Percentiles rank a stretch among this genome's conserved stretches.
Evolutionary conservation across 2,797 vertebrate genomes (phyloP).

Genomic region (Megalops cyprinoides): DNA sequence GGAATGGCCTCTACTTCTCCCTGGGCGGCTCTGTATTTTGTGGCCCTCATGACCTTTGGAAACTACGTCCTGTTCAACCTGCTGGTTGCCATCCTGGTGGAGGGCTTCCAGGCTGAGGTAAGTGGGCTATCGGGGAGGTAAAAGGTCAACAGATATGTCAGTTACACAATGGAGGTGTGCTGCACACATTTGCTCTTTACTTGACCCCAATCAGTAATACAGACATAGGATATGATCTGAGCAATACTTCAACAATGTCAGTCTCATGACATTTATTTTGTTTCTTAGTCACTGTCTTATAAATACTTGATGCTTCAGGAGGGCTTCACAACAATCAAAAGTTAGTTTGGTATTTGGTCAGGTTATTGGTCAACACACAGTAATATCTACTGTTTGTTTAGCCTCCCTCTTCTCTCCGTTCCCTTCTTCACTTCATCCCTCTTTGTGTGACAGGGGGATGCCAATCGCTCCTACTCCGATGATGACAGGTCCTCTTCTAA

Average conservation of each 20-base stretch:
- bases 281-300: not conserved
- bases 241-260: not conserved
- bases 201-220: slow-evolving; percentile 49
- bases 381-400: not conserved
- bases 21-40: slow-evolving; percentile 95
- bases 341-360: slow-evolving; percentile 8
- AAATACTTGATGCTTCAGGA: no score
- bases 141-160: no score
- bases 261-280: no score
- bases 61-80: slow-evolving; percentile 99
- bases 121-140: slow-evolving; percentile 51
- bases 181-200: slow-evolving; percentile 79
- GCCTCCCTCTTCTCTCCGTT: not conserved
- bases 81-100: slow-evolving; percentile 95
- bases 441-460: slow-evolving; percentile 82
- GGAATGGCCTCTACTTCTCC: slow-evolving; percentile 98
- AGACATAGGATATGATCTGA: not conserved
- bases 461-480: slow-evolving; percentile 90
- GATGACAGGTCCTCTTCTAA: slow-evolving; percentile 91
- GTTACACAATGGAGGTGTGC: not conserved
- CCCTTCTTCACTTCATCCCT: not conserved
- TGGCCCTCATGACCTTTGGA: slow-evolving; percentile 97
- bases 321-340: no score
- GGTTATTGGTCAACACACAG: not conserved
- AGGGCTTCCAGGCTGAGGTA: slow-evolving; percentile 98